Conservation (phyloP, 2,797 vertebrate genomes). For the Borostomias antarcticus region DNA sequence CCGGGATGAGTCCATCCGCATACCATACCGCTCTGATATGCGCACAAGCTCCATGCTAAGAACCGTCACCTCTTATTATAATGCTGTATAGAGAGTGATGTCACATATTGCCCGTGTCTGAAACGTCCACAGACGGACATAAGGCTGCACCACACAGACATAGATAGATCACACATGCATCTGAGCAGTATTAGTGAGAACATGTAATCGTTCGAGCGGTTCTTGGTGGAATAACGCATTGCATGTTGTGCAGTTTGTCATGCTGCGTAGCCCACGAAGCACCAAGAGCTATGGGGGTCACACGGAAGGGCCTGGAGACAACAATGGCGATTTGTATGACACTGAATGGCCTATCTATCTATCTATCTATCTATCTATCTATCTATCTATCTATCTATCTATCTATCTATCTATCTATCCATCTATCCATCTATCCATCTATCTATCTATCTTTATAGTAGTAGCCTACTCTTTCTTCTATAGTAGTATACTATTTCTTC, state of each 20-base stretch:
- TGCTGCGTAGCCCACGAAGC: slow-evolving; percentile 68
- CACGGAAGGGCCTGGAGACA: slow-evolving; percentile 21
- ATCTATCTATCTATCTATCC: too few species aligned
- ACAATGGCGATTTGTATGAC: slow-evolving; percentile 14
- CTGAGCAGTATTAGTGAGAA: too few species aligned
- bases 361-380: slow-evolving; percentile 12
- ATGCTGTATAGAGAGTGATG: slow-evolving; percentile 65
- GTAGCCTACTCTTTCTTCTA: too few species aligned
- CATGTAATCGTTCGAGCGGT: too few species aligned
- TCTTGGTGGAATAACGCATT: slow-evolving; percentile 72
- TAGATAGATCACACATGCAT: too few species aligned
- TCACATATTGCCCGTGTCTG: slow-evolving; percentile 56
- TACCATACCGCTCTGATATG: slow-evolving; percentile 64
- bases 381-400: background rate
- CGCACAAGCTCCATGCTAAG: slow-evolving; percentile 64
- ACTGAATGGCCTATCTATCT: background rate
- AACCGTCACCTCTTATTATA: slow-evolving; percentile 64
- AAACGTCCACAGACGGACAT: slow-evolving; percentile 10
- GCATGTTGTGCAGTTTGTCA: slow-evolving; percentile 67
- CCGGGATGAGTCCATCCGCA: slow-evolving; percentile 66
- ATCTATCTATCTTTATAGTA: too few species aligned
- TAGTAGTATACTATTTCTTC: too few species aligned
- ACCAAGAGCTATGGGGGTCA: slow-evolving; percentile 64
- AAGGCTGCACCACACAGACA: background rate
- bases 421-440: too few species aligned